phyloP scores from a whole-genome alignment of 2,113 vertebrate genomes.

The Amphiprion percula region DNA sequence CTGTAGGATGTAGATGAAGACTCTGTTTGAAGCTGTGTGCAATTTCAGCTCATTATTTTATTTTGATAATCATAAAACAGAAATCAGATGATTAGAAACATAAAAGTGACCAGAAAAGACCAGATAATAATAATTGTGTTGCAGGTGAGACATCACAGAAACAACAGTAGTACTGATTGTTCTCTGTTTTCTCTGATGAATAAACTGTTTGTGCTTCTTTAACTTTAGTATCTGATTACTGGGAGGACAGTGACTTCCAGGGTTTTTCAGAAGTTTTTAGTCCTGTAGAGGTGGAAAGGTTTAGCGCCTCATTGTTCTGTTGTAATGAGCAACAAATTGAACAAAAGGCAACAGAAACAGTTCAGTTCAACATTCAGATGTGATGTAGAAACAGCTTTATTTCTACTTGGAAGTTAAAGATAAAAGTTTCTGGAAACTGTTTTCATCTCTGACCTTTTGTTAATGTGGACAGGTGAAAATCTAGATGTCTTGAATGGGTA shows the following conservation, averaged over 20 bases:
- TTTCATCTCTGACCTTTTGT: too few relatives aligned
- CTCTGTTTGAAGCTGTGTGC: slow-evolving; percentile 32
- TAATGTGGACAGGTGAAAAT: too few relatives aligned
- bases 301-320: slow-evolving; percentile 28
- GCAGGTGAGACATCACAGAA: slow-evolving; percentile 14
- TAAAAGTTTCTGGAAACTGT: too few relatives aligned
- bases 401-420: neutral
- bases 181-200: neutral
- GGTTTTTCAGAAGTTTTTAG: neutral
- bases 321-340: slow-evolving; percentile 41
- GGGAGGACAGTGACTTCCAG: slow-evolving; percentile 4
- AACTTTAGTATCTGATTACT: slow-evolving; percentile 11
- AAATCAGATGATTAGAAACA: slow-evolving; percentile 41
- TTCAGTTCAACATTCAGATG: neutral
- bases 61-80: slow-evolving; percentile 32
- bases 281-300: slow-evolving; percentile 35
- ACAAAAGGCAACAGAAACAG: slow-evolving; percentile 7
- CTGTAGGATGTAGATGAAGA: slow-evolving; percentile 73
- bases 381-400: neutral
- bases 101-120: neutral
- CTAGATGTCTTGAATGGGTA: too few relatives aligned
- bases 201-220: neutral
- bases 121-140: slow-evolving; percentile 9
- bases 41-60: slow-evolving; percentile 13
- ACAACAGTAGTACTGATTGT: neutral